Evolutionary conservation across 2,888 invertebrate species (phyloP).

Genomic region (Pelosia muscerda): DNA sequence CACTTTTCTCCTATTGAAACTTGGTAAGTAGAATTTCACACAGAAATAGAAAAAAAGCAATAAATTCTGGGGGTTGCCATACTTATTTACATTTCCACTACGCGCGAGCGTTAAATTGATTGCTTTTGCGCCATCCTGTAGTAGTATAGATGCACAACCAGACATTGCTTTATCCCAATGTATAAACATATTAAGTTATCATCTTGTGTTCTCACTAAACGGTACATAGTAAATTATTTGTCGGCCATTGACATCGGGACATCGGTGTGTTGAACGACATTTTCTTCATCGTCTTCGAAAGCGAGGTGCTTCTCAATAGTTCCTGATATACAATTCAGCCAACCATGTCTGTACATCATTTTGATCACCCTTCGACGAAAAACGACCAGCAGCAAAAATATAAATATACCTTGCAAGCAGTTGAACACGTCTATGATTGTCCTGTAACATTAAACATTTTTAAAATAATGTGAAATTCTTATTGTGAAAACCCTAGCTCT

Average conservation of each 20-base stretch:
- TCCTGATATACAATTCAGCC: constrained; percentile 66
- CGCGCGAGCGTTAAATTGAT: too few species aligned
- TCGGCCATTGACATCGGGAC: constrained; percentile 70
- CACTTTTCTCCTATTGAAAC: too few species aligned
- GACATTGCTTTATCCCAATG: too few species aligned
- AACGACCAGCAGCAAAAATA: constrained; percentile 87
- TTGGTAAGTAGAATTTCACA: too few species aligned
- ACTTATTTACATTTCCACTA: too few species aligned
- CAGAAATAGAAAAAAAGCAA: too few species aligned
- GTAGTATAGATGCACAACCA: too few species aligned
- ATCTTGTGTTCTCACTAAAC: background rate
- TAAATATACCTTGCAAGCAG: constrained; percentile 87
- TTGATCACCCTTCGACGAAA: constrained; percentile 84
- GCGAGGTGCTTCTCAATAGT: constrained; percentile 67
- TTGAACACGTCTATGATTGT: constrained; percentile 87
- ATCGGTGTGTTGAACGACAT: constrained; percentile 73
- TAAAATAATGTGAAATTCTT: too few species aligned
- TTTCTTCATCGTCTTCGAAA: constrained; percentile 79
- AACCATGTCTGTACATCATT: constrained; percentile 65
- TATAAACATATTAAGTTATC: too few species aligned
- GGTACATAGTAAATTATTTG: constrained; percentile 13
- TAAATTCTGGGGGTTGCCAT: too few species aligned
- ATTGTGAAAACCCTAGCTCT: too few species aligned
- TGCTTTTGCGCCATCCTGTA: too few species aligned
- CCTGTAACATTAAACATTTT: constrained; percentile 66